Evolutionary conservation across 1,140 invertebrate species (phyloP).

Genomic region (Micrasema minimum): DNA sequence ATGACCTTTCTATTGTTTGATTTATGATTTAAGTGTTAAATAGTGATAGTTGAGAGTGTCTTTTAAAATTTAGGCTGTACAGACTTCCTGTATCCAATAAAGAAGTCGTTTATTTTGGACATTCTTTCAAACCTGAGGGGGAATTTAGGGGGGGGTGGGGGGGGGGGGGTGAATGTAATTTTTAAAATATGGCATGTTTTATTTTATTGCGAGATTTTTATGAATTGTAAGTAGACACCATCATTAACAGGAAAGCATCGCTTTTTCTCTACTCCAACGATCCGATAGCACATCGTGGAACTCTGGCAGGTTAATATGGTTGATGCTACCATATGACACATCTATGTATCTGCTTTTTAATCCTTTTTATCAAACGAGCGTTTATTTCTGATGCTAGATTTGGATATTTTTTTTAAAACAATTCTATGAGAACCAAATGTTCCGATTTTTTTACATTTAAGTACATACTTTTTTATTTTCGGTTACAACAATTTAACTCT

Average conservation of each 20-base stretch:
- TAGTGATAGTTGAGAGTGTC: neutral
- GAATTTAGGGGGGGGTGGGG: too few relatives aligned
- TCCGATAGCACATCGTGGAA: neutral
- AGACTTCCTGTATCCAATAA: neutral
- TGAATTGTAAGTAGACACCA: too few relatives aligned
- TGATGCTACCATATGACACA: neutral
- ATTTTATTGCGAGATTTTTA: neutral
- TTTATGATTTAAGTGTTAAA: neutral
- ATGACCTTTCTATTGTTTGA: neutral
- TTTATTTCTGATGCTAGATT: neutral
- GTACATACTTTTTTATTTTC: neutral
- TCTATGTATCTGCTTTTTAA: neutral
- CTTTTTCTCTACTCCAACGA: neutral
- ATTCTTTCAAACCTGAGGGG: too few relatives aligned
- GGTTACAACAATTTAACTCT: neutral
- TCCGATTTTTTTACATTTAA: neutral
- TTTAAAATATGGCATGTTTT: neutral
- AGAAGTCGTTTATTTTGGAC: neutral
- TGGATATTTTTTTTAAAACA: neutral
- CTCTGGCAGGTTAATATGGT: slow-evolving; percentile 4
- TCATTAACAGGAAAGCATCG: neutral
- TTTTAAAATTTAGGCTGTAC: neutral
- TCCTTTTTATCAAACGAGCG: too few relatives aligned
- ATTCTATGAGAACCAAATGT: neutral
- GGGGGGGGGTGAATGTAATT: neutral